Base-by-base conservation (phyloP, 2,888 invertebrate genomes). In the Furcula furcula region DNA sequence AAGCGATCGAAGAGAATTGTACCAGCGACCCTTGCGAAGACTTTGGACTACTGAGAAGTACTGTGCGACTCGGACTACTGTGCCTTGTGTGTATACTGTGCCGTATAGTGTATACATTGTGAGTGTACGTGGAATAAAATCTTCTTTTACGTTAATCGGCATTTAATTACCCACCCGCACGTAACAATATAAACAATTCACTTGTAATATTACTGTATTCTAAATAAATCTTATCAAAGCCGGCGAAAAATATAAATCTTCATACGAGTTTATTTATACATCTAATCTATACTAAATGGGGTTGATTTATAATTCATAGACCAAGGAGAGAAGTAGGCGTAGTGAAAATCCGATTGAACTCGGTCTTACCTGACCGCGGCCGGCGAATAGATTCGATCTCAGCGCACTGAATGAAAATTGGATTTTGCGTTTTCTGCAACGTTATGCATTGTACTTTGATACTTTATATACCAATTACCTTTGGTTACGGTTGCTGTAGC, bases 301-400 rank as follows among this genome's bases (percentile, higher is more conserved):
- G 58, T 59, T n/a, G n/a, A n/a, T n/a, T 49, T 55, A 57, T 65
- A 65, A 61, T 57, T 66, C 63, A 65, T 55, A 43, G 46, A 44
- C 44, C 41, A 45, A 38, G 43, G 52, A 60, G 55, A 52, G 67
- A 67, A 63, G 59, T 63, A 67, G 61, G 62, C 50, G 65, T 71
- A 49, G 50, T 54, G 50, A 25, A 25, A 25, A 11, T 13, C 23
- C 7, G 33, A 39, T 39, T 43, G 34, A 34, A 41, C 34, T 30
- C 30, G 22, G 21, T 33, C 29, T 29, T 31, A 40, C 35, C 39
- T 36, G 31, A 34, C 36, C 39, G 34, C 39, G 36, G 34, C 36
- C 36, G 36, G 16, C 29, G 34, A 28, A 30, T 37, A 27, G 39
- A 34, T 40, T 44, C 39, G 36, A 34, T 34, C 27, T 16, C 27